Evolutionary conservation across 2,797 vertebrate genomes (phyloP).

Genomic region (Enteromius treurensis): DNA sequence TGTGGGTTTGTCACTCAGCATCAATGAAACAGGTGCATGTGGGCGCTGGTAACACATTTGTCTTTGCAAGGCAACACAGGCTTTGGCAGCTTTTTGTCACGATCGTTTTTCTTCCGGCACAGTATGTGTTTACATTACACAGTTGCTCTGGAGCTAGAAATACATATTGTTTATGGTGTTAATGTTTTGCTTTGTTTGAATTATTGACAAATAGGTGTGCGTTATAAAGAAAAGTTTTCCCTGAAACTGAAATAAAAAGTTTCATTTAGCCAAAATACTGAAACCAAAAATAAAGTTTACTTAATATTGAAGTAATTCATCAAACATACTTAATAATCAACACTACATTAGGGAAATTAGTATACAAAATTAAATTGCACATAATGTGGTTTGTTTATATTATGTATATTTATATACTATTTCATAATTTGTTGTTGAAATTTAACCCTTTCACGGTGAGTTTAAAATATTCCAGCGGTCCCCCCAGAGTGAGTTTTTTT

Average conservation of each 20-base stretch:
- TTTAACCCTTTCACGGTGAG: too few species aligned
- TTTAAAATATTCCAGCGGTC: too few species aligned
- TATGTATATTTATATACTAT: too few species aligned
- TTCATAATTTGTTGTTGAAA: too few species aligned
- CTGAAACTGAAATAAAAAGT: not conserved
- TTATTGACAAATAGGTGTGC: not conserved
- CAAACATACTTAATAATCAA: not conserved
- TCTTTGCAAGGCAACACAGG: slow-evolving; percentile 14
- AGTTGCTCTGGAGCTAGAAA: not conserved
- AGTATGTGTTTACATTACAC: slow-evolving; percentile 19
- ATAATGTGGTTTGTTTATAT: too few species aligned
- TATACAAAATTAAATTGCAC: too few species aligned
- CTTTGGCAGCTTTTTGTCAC: slow-evolving; percentile 10
- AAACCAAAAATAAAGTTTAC: not conserved
- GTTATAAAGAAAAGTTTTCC: not conserved
- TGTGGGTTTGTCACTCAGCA: slow-evolving; percentile 29
- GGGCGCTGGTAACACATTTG: slow-evolving; percentile 25
- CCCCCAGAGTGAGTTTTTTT: too few species aligned
- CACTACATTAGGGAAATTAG: too few species aligned
- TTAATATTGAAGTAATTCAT: not conserved
- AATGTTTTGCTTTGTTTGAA: not conserved
- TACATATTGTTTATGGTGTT: not conserved
- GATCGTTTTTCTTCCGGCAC: not conserved
- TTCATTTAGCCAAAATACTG: not conserved
- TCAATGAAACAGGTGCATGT: slow-evolving; percentile 54